Evolutionary conservation across 2,888 invertebrate genomes (phyloP).

Genomic region (Craniophora ligustri): DNA sequence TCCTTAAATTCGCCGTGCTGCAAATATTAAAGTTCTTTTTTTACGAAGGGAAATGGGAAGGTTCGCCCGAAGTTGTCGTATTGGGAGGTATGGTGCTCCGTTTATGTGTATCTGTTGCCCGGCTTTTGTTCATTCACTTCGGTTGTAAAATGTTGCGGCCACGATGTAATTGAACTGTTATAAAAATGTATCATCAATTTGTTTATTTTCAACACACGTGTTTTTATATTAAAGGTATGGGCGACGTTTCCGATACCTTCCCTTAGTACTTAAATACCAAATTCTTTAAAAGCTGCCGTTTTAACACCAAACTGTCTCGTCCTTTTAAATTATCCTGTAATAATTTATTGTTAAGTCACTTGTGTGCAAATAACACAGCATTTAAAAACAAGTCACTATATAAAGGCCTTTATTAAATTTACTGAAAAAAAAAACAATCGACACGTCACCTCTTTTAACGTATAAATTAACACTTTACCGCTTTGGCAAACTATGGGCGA

Average conservation of each 20-base stretch:
- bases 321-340: slow-evolving; percentile 3
- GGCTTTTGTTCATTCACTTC: slow-evolving; percentile 56
- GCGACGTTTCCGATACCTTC: slow-evolving; percentile 33
- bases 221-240: slow-evolving; percentile 37
- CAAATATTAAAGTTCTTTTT: slow-evolving; percentile 79
- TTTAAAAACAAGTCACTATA: slow-evolving; percentile 26
- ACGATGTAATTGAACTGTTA: slow-evolving; percentile 50
- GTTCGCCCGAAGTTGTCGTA: slow-evolving; percentile 47
- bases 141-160: slow-evolving; percentile 53
- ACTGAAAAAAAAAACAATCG: slow-evolving; percentile 20
- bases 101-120: slow-evolving; percentile 59
- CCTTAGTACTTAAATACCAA: neutral
- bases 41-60: slow-evolving; percentile 66
- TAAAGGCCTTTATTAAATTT: slow-evolving; percentile 23
- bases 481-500: slow-evolving; percentile 40
- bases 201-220: slow-evolving; percentile 41
- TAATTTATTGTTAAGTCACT: slow-evolving; percentile 10
- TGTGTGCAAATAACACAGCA: slow-evolving; percentile 17
- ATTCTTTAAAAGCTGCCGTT: no score
- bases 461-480: slow-evolving; percentile 49
- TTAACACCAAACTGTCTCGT: no score
- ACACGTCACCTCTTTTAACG: slow-evolving; percentile 18
- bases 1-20: slow-evolving; percentile 85
- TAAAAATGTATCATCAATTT: slow-evolving; percentile 48
- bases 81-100: slow-evolving; percentile 63